Evolutionary conservation across 1,140 invertebrate genomes (phyloP).

Genomic region (Zophobas morio): DNA sequence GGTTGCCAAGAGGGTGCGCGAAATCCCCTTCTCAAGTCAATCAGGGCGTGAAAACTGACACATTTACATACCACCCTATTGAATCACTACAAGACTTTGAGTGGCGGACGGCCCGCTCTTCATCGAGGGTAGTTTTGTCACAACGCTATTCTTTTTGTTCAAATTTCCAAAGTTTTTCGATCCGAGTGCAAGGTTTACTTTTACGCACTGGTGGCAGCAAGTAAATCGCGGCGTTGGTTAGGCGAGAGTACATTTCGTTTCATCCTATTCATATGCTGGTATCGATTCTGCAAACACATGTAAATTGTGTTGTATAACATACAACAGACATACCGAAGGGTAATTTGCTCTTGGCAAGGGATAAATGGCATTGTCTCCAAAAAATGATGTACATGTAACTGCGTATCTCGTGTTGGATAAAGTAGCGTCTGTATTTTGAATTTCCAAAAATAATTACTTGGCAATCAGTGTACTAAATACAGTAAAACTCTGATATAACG

Average conservation of each 20-base stretch:
- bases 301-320: neutral
- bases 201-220: neutral
- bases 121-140: slow-evolving; percentile 42
- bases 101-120: slow-evolving; percentile 45
- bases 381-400: too few relatives aligned
- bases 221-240: too few relatives aligned
- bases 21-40: slow-evolving; percentile 61
- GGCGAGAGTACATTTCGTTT: neutral
- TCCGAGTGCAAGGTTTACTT: neutral
- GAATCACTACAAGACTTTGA: slow-evolving; percentile 58
- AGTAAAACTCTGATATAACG: too few relatives aligned
- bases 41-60: slow-evolving; percentile 66
- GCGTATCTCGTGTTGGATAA: too few relatives aligned
- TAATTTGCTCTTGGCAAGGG: neutral
- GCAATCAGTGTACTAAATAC: too few relatives aligned
- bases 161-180: slow-evolving; percentile 37
- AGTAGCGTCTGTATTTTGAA: too few relatives aligned
- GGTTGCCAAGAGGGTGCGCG: slow-evolving; percentile 51
- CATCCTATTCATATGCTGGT: slow-evolving; percentile 3
- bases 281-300: slow-evolving; percentile 13
- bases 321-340: neutral
- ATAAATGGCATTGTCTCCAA: too few relatives aligned
- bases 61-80: slow-evolving; percentile 65
- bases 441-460: too few relatives aligned
- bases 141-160: slow-evolving; percentile 15